Evolutionary conservation across 37 sponge, comb jelly and placozoan genomes (phyloP).

Genomic region (Petrosia ficiformis): DNA sequence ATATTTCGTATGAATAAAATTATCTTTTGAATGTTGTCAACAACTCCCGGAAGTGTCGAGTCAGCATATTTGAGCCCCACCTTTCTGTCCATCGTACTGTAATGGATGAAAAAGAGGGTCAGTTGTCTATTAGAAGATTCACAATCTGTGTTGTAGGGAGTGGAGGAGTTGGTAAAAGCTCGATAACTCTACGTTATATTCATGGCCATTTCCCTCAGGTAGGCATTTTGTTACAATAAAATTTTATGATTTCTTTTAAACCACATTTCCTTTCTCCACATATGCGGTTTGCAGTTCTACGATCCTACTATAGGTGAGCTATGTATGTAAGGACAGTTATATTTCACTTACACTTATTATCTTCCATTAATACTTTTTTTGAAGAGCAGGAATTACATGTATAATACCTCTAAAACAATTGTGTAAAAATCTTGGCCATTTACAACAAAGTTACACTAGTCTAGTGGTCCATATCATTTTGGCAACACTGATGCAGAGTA

Average conservation of each 20-base stretch:
- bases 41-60: too few species aligned
- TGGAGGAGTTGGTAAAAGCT: slow-evolving; percentile 96
- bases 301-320: slow-evolving; percentile 87
- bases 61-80: too few species aligned
- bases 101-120: background rate
- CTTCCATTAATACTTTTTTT: too few species aligned
- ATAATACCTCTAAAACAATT: too few species aligned
- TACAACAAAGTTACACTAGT: too few species aligned
- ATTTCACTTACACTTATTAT: background rate
- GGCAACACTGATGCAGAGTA: too few species aligned
- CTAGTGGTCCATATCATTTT: too few species aligned
- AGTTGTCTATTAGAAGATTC: slow-evolving; percentile 44
- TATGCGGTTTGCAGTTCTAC: slow-evolving; percentile 68
- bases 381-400: too few species aligned
- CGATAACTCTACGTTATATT: slow-evolving; percentile 74
- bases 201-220: slow-evolving; percentile 79
- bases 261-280: slow-evolving; percentile 13
- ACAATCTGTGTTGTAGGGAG: slow-evolving; percentile 86
- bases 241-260: too few species aligned
- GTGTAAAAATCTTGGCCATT: too few species aligned
- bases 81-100: background rate
- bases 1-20: too few species aligned
- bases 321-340: background rate
- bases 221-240: background rate
- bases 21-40: too few species aligned